These are phyloP conservation scores for Mya arenaria DNA, from an alignment of 1,140 invertebrate genomes.

Conservation along the genomic window DNA sequence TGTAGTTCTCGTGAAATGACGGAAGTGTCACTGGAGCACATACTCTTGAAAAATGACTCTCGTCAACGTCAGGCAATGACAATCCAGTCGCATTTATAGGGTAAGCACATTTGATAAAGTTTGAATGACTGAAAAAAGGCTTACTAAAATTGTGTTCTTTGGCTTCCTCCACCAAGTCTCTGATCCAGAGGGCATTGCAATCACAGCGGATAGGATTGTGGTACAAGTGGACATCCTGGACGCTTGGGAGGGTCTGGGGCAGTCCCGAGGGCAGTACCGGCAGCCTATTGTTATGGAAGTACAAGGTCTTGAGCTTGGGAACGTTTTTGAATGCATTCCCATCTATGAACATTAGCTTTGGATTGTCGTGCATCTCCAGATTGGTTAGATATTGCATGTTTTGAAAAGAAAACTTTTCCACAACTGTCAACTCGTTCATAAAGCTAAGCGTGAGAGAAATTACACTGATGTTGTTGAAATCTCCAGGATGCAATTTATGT, in stretches of 20 bases:
- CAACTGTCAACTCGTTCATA: conserved; percentile 76
- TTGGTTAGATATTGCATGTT: conserved; percentile 77
- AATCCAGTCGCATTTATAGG: conserved; percentile 68
- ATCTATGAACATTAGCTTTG: conserved; percentile 80
- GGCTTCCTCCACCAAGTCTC: conserved; percentile 58
- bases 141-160: conserved; percentile 44
- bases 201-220: conserved; percentile 82
- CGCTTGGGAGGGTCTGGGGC: conserved; percentile 66
- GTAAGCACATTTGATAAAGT: conserved; percentile 77
- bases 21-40: conserved; percentile 78
- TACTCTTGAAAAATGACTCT: conserved; percentile 66
- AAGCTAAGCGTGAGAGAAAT: conserved; percentile 76
- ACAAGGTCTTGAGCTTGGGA: conserved; percentile 75
- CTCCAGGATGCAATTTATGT: conserved; percentile 69
- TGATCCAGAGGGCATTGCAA: conserved; percentile 82
- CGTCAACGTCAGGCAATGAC: conserved; percentile 72
- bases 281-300: conserved; percentile 80
- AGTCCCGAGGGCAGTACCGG: conserved; percentile 74
- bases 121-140: conserved; percentile 69
- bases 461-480: conserved; percentile 77
- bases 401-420: conserved; percentile 80
- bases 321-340: conserved; percentile 78
- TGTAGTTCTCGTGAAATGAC: conserved; percentile 71
- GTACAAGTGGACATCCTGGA: conserved; percentile 77
- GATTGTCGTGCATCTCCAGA: conserved; percentile 80